Evolutionary conservation across 2,888 invertebrate species (phyloP), one percentile per base, ranked within the genome.

Genomic region (Drosophila macrospina): DNA sequence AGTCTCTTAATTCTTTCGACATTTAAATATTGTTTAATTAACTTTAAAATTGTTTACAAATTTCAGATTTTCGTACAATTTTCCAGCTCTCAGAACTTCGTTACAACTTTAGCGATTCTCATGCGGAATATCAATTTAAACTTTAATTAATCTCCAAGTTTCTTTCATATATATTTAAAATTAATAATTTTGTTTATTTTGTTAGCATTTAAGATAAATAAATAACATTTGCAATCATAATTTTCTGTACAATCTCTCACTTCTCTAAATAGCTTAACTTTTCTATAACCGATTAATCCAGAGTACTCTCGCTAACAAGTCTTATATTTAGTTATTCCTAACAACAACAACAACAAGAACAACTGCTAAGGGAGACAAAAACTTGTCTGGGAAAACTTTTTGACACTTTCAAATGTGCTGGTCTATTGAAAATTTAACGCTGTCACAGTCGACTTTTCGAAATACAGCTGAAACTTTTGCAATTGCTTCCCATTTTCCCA

Each of bases 381-480:
- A 80, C 37, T 74, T 77, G 55, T 64, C 66, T 39, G 59, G 24
- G 13, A 63, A 70, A 87, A 83, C 67, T 85, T 83, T 83, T 74
- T 78, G 83, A 87, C 83, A 83, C 88, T 87, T 85, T 87, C 69
- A 78, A 81, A 85, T 87, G 75, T 83, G 70, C 63, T 51, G 34
- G 63, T 67, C 79, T 81, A 76, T 85, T 87, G 82, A 82, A 79
- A 85, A 85, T 85, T 85, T 68, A 77, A 84, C 84, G 70, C 62
- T 66, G 80, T 71, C 76, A 64, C 26, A 42, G 74, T 50, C 62
- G 74, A 78, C 74, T 75, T 75, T 75, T 64, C 79, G 78, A 78
- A 78, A 69, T 74, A 57, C 54, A 61, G 64, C 34, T 50, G 56
- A 52, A 75, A 64, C 74, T 74, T 78, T 37, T 59, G 37, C 61